Evolutionary conservation across 1,140 invertebrate species (phyloP).

Genomic region (Cyphomyrmex costatus): DNA sequence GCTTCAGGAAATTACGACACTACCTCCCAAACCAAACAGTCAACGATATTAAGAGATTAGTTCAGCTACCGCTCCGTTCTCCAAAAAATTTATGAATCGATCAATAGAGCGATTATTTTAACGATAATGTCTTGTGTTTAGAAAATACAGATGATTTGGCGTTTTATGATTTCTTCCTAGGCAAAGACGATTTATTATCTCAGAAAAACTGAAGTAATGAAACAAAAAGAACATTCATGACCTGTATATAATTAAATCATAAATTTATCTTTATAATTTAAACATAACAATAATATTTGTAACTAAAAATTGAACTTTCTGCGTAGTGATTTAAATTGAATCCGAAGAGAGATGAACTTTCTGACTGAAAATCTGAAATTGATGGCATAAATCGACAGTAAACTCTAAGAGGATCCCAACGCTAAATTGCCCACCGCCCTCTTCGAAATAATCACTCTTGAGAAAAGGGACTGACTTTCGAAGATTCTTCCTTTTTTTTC

Average conservation of each 20-base stretch:
- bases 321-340: not conserved
- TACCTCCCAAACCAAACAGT: slow-evolving; percentile 5
- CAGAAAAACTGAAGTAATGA: not conserved
- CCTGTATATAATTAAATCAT: not conserved
- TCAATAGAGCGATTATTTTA: slow-evolving; percentile 39
- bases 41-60: slow-evolving; percentile 70
- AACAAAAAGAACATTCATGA: not conserved
- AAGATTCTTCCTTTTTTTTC: slow-evolving; percentile 55
- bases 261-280: slow-evolving; percentile 8
- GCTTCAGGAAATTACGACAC: slow-evolving; percentile 69
- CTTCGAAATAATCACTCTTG: slow-evolving; percentile 58
- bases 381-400: slow-evolving; percentile 53
- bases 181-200: not conserved
- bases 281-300: not conserved
- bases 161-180: slow-evolving; percentile 41
- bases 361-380: slow-evolving; percentile 47
- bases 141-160: slow-evolving; percentile 16
- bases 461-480: slow-evolving; percentile 59
- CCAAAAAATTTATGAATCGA: slow-evolving; percentile 50
- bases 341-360: slow-evolving; percentile 17
- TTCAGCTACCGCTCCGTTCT: slow-evolving; percentile 67
- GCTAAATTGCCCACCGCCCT: slow-evolving; percentile 70
- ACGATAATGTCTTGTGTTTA: slow-evolving; percentile 52
- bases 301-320: slow-evolving; percentile 23
- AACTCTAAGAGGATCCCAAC: slow-evolving; percentile 60